phyloP scores from a whole-genome alignment of 2,888 invertebrate genomes.

The Drosophila hamatofila region DNA sequence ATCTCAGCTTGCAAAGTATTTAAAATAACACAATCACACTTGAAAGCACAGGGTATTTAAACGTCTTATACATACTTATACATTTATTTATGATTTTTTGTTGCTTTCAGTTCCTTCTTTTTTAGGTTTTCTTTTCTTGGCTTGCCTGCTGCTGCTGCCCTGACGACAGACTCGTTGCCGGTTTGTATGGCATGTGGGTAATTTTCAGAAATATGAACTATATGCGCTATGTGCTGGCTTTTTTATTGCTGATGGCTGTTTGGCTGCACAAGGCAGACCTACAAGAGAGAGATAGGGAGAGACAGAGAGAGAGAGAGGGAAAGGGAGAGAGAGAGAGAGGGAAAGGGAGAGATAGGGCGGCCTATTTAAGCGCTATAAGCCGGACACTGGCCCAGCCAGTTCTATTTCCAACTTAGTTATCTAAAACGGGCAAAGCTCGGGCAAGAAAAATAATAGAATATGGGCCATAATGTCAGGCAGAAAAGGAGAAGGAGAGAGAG shows the following conservation, averaged over 20 bases:
- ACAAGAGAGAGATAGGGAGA: not conserved
- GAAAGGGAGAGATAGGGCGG: slow-evolving; percentile 3
- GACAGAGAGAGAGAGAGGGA: not conserved
- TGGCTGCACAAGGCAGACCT: slow-evolving; percentile 5
- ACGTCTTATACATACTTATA: not conserved
- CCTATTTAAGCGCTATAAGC: slow-evolving; percentile 51
- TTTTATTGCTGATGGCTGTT: slow-evolving; percentile 46
- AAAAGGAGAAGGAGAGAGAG: not conserved
- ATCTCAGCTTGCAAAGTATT: not conserved
- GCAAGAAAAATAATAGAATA: slow-evolving; percentile 46
- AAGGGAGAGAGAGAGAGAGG: not conserved
- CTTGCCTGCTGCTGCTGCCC: slow-evolving; percentile 5
- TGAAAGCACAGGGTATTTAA: slow-evolving; percentile 4
- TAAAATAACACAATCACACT: not conserved
- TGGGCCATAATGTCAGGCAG: slow-evolving; percentile 32
- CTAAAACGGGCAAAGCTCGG: slow-evolving; percentile 36
- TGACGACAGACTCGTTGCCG: slow-evolving; percentile 22
- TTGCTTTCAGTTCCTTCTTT: slow-evolving; percentile 1
- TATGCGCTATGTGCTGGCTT: slow-evolving; percentile 40
- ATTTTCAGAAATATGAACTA: slow-evolving; percentile 62
- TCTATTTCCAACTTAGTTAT: slow-evolving; percentile 39
- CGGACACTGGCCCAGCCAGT: slow-evolving; percentile 17
- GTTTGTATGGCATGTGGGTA: slow-evolving; percentile 53
- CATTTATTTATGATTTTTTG: not conserved
- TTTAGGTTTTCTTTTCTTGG: slow-evolving; percentile 21